Evolutionary conservation across 2,888 invertebrate species (phyloP).

Genomic region (Dolichopus griseipennis): DNA sequence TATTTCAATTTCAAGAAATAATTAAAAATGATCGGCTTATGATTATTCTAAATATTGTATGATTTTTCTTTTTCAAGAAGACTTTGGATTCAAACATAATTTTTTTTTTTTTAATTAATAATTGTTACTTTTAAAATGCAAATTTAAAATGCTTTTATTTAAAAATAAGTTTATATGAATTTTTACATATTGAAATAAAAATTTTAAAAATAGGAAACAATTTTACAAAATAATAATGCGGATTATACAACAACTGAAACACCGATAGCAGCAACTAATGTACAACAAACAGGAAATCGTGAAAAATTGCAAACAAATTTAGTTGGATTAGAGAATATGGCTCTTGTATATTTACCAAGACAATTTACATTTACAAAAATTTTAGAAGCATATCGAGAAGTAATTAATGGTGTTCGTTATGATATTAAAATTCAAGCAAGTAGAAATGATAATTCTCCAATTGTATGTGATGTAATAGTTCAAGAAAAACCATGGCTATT

Average conservation of each 20-base stretch:
- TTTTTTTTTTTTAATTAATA: no score
- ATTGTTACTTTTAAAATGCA: no score
- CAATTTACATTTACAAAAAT: conserved; percentile 38
- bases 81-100: no score
- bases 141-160: background rate
- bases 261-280: background rate
- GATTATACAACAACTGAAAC: conserved; percentile 18
- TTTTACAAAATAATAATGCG: background rate
- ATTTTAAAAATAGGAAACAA: conserved; percentile 14
- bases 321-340: conserved; percentile 40
- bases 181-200: conserved; percentile 22
- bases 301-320: conserved; percentile 40
- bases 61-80: no score
- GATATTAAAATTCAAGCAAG: conserved; percentile 37
- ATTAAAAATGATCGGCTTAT: no score
- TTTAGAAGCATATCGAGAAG: conserved; percentile 40
- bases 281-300: conserved; percentile 20
- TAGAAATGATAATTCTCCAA: conserved; percentile 32
- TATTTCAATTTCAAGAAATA: no score
- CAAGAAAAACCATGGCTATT: conserved; percentile 58
- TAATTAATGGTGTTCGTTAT: conserved; percentile 39
- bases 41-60: no score
- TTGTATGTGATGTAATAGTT: conserved; percentile 53
- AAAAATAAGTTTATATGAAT: background rate
- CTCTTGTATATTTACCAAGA: conserved; percentile 37